Evolutionary conservation across 2,113 vertebrate species (phyloP).

Genomic region (Acrocephalus kingi): DNA sequence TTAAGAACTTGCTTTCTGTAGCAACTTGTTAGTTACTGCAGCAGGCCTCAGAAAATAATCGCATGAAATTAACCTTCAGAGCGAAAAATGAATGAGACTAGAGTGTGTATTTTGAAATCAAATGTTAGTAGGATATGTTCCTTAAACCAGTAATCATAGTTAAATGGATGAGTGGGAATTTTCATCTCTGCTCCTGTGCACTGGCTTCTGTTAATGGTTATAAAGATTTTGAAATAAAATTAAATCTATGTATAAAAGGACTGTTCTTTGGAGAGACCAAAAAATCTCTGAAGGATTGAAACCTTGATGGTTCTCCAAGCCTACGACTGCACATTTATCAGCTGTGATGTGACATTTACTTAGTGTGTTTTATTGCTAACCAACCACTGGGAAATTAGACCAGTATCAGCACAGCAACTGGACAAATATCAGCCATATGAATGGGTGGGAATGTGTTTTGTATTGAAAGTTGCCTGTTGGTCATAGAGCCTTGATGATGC

Average conservation of each 20-base stretch:
- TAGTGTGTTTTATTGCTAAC: not conserved
- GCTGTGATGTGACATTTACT: not conserved
- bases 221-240: not conserved
- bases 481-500: not conserved
- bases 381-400: not conserved
- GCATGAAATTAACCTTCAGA: not conserved
- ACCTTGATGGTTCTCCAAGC: not conserved
- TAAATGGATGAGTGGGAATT: not conserved
- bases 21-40: not conserved
- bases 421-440: not conserved
- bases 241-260: not conserved
- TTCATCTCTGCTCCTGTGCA: not conserved
- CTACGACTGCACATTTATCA: not conserved
- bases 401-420: not conserved
- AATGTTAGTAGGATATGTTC: fast-evolving
- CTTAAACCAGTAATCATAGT: not conserved
- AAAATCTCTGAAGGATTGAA: not conserved
- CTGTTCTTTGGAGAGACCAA: not conserved
- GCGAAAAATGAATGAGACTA: not conserved
- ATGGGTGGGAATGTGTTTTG: not conserved
- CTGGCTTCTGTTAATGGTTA: not conserved
- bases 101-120: not conserved
- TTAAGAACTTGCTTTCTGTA: not conserved
- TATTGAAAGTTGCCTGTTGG: not conserved
- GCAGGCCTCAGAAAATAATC: not conserved